Percentiles rank a stretch among this genome's conserved stretches.
Conservation (phyloP, 1,140 invertebrate genomes). For the Octopus bimaculoides region DNA sequence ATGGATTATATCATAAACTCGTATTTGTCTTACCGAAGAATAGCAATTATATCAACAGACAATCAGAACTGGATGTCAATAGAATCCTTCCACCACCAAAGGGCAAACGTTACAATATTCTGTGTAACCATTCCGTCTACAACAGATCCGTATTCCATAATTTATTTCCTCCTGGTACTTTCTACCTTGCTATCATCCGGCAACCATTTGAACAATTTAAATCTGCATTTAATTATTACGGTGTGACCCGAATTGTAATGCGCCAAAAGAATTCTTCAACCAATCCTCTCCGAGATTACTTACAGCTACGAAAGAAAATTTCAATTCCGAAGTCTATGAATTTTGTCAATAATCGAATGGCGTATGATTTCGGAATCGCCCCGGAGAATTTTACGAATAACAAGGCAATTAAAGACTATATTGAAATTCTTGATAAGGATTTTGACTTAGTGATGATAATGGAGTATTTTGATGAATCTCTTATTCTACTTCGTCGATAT, state of each 20-base stretch:
- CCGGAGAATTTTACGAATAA: constrained; percentile 11
- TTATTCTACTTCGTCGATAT: constrained; percentile 33
- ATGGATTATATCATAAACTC: constrained; percentile 29
- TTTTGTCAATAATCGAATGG: constrained; percentile 36
- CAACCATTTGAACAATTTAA: constrained; percentile 41
- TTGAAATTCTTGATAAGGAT: constrained; percentile 30
- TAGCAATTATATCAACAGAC: constrained; percentile 21
- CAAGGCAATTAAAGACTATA: constrained; percentile 17
- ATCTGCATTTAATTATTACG: constrained; percentile 41
- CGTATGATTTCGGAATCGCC: constrained; percentile 37
- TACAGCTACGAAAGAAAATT: constrained; percentile 23
- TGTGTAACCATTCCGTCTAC: constrained; percentile 40
- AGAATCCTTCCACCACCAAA: constrained; percentile 15
- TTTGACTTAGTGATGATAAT: constrained; percentile 36
- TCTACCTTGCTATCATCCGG: constrained; percentile 40
- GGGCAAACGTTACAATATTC: constrained; percentile 32
- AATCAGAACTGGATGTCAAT: constrained; percentile 15
- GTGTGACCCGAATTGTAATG: constrained; percentile 18
- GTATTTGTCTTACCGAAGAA: constrained; percentile 34
- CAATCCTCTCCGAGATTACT: constrained; percentile 30
- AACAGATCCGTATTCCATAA: constrained; percentile 25
- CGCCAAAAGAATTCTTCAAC: constrained; percentile 18
- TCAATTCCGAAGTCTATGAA: background rate
- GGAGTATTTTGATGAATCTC: constrained; percentile 41
- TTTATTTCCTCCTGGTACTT: constrained; percentile 31